Evolutionary conservation across 2,113 vertebrate genomes (phyloP).

Genomic region (Clarias gariepinus): DNA sequence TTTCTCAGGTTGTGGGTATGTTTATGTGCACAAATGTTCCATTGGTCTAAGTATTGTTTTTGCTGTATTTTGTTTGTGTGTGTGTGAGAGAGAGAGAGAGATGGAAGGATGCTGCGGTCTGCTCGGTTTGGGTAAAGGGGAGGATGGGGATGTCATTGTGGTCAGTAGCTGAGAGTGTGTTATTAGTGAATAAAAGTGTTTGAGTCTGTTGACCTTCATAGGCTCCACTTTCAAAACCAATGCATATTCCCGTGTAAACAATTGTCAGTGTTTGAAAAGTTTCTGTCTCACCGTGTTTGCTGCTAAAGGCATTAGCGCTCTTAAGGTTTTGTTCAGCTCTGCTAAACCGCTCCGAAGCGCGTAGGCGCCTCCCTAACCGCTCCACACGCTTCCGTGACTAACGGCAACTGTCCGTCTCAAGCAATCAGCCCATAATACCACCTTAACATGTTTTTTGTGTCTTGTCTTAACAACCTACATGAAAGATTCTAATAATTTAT

Average conservation of each 20-base stretch:
- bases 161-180: conserved; percentile 12
- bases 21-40: not conserved
- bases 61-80: not conserved
- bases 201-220: not conserved
- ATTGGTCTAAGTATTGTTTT: conserved; percentile 1
- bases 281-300: not conserved
- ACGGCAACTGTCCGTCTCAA: conserved; percentile 34
- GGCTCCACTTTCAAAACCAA: not conserved
- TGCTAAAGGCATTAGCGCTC: not conserved
- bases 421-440: conserved; percentile 22
- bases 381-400: conserved; percentile 28
- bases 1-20: not conserved
- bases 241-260: not conserved
- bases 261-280: not conserved
- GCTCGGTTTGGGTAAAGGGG: not conserved
- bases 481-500: no score
- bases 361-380: conserved; percentile 21
- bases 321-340: not conserved
- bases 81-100: not conserved
- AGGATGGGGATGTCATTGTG: conserved; percentile 8
- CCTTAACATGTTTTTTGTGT: not conserved
- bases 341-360: not conserved
- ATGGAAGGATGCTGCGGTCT: conserved; percentile 21
- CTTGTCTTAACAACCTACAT: not conserved
- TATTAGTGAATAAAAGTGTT: not conserved